These are phyloP conservation scores for Chironex yamaguchii DNA, from an alignment of 30 jellyfish, hydroid and myxozoan genomes.

Conservation along the genomic window DNA sequence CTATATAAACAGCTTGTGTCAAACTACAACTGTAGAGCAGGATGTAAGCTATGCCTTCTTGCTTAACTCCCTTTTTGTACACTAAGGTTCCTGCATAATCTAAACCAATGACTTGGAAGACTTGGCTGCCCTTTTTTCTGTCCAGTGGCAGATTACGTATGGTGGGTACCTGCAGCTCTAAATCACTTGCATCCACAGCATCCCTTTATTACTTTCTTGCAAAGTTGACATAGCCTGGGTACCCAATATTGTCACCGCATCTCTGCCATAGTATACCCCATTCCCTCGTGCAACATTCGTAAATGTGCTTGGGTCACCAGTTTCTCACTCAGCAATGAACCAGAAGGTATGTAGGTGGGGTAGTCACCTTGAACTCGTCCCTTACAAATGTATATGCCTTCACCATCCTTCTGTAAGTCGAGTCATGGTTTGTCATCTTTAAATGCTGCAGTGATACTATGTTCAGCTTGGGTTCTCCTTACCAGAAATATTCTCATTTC, in stretches of 20 bases:
- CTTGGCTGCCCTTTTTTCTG: not conserved
- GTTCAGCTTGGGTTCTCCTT: not conserved
- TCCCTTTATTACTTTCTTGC: not conserved
- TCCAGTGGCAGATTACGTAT: conserved; percentile 26
- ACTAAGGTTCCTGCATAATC: conserved; percentile 43
- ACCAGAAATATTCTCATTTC: not conserved
- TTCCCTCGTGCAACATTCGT: not conserved
- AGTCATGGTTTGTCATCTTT: conserved; percentile 14
- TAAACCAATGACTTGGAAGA: conserved; percentile 25
- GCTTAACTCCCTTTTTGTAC: not conserved
- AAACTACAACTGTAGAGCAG: conserved; percentile 47
- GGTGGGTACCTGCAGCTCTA: conserved; percentile 23
- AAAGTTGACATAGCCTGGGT: conserved; percentile 31
- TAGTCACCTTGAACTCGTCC: conserved; percentile 47
- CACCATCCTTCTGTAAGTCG: conserved; percentile 14
- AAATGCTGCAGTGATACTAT: not conserved
- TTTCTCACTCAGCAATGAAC: not conserved
- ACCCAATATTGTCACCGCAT: conserved; percentile 22
- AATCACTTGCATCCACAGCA: conserved; percentile 42
- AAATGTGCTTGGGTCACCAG: not conserved
- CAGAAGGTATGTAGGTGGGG: conserved; percentile 16
- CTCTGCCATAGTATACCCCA: conserved; percentile 4
- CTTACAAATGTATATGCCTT: not conserved
- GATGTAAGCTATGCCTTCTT: conserved; percentile 35
- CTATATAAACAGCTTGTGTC: conserved; percentile 32